Conservation (phyloP, 2,113 vertebrate species). For the Halcyon malimbica region DNA sequence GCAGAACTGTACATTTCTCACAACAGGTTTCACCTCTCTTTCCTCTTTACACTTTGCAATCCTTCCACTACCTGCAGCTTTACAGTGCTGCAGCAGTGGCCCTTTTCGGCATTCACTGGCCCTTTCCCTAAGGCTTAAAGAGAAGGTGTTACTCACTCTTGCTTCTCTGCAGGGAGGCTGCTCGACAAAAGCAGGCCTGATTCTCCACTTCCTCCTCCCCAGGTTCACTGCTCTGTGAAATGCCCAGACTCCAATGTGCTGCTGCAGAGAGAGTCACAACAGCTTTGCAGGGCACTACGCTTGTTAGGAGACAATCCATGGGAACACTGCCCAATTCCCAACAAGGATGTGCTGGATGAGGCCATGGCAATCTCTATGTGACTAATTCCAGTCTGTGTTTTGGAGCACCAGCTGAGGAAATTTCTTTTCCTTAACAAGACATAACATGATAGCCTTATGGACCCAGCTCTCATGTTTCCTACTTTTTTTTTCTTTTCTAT, state of each 20-base stretch:
- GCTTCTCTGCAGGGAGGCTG: background rate
- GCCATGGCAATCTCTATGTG: rapidly evolving
- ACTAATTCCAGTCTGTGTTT: background rate
- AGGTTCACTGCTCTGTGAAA: no score
- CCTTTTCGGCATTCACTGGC: background rate
- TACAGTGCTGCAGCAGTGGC: background rate
- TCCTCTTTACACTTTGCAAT: background rate
- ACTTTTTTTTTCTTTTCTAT: background rate
- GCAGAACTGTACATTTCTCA: background rate
- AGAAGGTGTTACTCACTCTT: background rate
- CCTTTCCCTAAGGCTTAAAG: background rate
- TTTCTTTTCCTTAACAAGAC: background rate
- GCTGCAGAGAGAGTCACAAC: background rate
- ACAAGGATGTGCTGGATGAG: rapidly evolving
- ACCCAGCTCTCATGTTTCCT: no score
- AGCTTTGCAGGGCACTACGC: background rate
- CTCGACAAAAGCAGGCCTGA: rapidly evolving
- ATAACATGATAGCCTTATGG: background rate
- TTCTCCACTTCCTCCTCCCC: background rate
- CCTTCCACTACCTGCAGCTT: background rate
- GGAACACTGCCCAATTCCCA: background rate
- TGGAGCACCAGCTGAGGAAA: background rate
- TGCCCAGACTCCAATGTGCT: background rate
- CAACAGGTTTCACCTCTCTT: background rate
- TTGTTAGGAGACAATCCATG: background rate